Base-by-base conservation (phyloP, 2,113 vertebrate genomes). In the Sisor rabdophorus region DNA sequence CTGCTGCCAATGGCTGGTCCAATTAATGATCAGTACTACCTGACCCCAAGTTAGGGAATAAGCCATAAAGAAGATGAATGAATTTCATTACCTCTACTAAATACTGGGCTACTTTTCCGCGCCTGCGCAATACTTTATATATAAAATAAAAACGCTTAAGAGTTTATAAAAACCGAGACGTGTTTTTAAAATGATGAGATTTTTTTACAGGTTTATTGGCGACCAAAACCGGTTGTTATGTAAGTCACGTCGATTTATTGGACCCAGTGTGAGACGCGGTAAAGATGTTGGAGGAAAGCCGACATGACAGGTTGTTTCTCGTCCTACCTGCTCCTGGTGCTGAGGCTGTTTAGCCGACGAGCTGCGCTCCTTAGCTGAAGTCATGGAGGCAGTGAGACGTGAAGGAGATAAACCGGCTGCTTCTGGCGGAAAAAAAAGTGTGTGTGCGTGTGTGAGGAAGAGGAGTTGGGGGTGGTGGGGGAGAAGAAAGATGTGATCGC, bases 311-410 rank as follows among this genome's bases (percentile, higher is more conserved):
- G 19, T 63, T 60, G 24, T 12, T 28, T 13, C 5, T 44, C 12
- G 2, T 24, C 71, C 16, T 73, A 98, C 96, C 96, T 96, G 94
- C 3, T 97, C 95, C 76, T 48, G 71, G 3, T 92, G 93, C 75
- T 93, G 94, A 85, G 82, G 87, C 64, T 93, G 85, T 87, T 97
- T 98, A 76, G 83, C 92, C 74, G 93, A 88, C 76, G 91, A 91
- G 82, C 86, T 93, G 73, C 88, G 88, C 72, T 97, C 96, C 90
- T 95, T 96, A 56, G 92, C 91, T 72, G 95, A 96, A 91, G 95
- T 97, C 96, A 98, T 98, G 88, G 36, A 60, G 40, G 2, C 55
- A 50, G 19, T n/a, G 71, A 59, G 71, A 56, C 48, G 56, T 26
- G 71, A 40, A 24, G 44, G 9, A 11, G 44, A 50, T 24, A 22